Evolutionary conservation across 2,888 invertebrate species (phyloP).

Genomic region (Parnassius orleans): DNA sequence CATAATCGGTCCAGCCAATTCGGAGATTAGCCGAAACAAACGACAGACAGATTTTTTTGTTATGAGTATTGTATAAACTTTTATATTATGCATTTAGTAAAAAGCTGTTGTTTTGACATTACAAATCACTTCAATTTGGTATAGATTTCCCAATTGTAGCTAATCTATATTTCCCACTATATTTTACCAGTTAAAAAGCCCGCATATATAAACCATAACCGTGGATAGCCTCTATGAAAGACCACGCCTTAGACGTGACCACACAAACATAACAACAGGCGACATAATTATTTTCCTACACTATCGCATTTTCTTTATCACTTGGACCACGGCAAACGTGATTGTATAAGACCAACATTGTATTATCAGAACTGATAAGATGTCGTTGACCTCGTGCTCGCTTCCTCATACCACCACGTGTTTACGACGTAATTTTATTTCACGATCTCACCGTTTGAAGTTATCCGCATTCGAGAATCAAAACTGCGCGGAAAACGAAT

Average conservation of each 20-base stretch:
- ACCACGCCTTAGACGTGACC: not conserved
- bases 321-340: slow-evolving; percentile 22
- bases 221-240: not conserved
- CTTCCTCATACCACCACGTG: slow-evolving; percentile 39
- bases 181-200: no score
- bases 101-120: no score
- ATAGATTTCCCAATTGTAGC: no score
- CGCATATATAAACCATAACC: no score
- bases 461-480: not conserved
- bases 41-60: no score
- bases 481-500: not conserved
- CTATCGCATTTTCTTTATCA: slow-evolving; percentile 29
- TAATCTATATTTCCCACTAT: no score
- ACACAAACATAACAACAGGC: slow-evolving; percentile 18
- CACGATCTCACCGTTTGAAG: slow-evolving; percentile 14
- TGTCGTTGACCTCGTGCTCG: slow-evolving; percentile 54
- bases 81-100: no score
- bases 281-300: slow-evolving; percentile 21
- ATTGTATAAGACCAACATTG: slow-evolving; percentile 47
- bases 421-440: slow-evolving; percentile 24
- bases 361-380: slow-evolving; percentile 62
- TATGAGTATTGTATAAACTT: no score
- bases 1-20: no score
- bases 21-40: no score
- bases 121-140: no score